Percentiles rank a stretch among this genome's conserved stretches.
These are phyloP conservation scores for Lerista edwardsae DNA, from an alignment of 2,797 vertebrate species.

Conservation along the genomic window DNA sequence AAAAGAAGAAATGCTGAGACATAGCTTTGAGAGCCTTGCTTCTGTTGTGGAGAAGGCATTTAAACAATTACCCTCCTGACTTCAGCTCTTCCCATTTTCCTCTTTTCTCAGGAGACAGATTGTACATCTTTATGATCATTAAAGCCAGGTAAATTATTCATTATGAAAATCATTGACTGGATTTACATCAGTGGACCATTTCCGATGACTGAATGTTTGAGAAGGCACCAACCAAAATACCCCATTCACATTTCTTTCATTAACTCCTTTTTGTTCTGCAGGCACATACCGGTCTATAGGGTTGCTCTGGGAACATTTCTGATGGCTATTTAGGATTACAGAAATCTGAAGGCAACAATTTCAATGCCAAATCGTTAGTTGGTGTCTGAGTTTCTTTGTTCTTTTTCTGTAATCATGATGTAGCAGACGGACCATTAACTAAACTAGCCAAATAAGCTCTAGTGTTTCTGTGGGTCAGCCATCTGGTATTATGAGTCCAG, in stretches of 20 bases:
- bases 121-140: constrained; percentile 5
- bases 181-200: constrained; percentile 5
- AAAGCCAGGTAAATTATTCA: constrained; percentile 8
- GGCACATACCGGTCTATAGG: not conserved
- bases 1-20: not conserved
- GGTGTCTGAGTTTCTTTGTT: not conserved
- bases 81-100: not conserved
- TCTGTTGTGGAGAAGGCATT: constrained; percentile 16
- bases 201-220: not conserved
- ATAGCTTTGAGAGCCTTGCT: not conserved
- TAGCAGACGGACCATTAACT: not conserved
- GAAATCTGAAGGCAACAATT: constrained; percentile 26
- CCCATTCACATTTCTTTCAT: constrained; percentile 16
- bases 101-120: constrained; percentile 5
- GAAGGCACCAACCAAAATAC: not conserved
- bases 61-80: not conserved
- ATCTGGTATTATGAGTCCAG: not conserved
- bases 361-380: not conserved
- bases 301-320: constrained; percentile 19
- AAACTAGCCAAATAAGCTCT: not conserved
- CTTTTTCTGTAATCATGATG: constrained; percentile 9
- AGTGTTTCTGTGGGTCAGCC: not conserved
- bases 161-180: constrained; percentile 15
- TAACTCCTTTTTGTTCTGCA: not conserved
- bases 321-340: not conserved